Percentiles rank a stretch among this genome's conserved stretches.
phyloP scores from a whole-genome alignment of 2,113 vertebrate genomes.

The Fukomys damarensis region DNA sequence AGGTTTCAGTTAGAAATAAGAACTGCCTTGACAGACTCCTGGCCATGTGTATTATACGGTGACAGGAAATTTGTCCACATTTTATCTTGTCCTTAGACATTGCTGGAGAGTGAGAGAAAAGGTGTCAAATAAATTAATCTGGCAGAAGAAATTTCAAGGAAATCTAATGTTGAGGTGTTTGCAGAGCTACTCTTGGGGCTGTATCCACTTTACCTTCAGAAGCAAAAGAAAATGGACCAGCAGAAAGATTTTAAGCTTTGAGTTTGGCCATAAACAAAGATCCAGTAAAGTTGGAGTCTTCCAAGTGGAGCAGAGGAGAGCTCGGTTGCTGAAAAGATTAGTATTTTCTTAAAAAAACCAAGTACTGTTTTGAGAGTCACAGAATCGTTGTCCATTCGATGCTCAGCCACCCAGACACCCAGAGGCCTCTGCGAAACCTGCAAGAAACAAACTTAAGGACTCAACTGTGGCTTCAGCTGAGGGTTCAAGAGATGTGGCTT shows the following conservation, averaged over 20 bases:
- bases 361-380: not conserved
- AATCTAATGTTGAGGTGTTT: accelerated
- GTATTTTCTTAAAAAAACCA: not conserved
- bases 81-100: not conserved
- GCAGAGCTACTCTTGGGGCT: not conserved
- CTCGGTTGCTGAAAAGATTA: not conserved
- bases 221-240: not conserved
- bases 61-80: not conserved
- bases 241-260: not conserved
- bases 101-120: not conserved
- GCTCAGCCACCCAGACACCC: not conserved
- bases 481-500: not conserved
- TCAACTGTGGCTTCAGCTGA: not conserved
- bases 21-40: not conserved
- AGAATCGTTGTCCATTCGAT: not conserved
- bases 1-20: not conserved
- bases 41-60: not conserved
- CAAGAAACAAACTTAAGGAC: not conserved
- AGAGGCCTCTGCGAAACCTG: not conserved
- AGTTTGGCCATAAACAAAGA: not conserved
- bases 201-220: not conserved
- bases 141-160: not conserved
- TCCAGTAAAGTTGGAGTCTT: not conserved
- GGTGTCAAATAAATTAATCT: not conserved
- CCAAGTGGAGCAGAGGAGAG: not conserved